phyloP scores from a whole-genome alignment of 2,797 vertebrate genomes.

The Falco naumanni region DNA sequence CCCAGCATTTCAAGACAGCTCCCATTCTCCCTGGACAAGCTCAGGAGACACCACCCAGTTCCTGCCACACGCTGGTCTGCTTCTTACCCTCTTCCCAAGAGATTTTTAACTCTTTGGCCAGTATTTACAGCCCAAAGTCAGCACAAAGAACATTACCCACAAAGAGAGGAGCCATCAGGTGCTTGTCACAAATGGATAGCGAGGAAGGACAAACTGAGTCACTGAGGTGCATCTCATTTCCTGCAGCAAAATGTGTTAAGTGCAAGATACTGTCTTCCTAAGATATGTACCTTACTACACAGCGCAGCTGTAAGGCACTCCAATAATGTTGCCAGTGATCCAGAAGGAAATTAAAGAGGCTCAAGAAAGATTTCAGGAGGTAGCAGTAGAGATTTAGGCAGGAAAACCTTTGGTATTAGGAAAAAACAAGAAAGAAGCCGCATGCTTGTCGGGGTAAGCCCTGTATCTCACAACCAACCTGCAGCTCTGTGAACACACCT shows the following conservation, averaged over 20 bases:
- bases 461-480: accelerated
- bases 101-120: neutral
- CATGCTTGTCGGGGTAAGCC: neutral
- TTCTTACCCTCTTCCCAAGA: neutral
- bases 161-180: neutral
- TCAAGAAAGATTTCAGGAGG: neutral
- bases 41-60: neutral
- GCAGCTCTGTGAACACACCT: neutral
- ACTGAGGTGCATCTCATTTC: neutral
- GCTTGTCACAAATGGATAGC: neutral
- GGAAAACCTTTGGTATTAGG: neutral
- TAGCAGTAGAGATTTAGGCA: neutral
- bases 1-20: neutral
- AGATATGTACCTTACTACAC: accelerated
- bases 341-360: neutral
- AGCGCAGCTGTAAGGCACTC: neutral
- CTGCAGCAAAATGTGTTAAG: neutral
- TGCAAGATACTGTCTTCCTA: neutral
- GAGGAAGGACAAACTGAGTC: neutral
- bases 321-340: neutral
- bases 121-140: neutral
- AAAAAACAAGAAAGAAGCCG: neutral
- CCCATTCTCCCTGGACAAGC: neutral
- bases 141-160: neutral
- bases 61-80: neutral